phyloP scores from a whole-genome alignment of 2,797 vertebrate genomes.

The Sebastes itinus region DNA sequence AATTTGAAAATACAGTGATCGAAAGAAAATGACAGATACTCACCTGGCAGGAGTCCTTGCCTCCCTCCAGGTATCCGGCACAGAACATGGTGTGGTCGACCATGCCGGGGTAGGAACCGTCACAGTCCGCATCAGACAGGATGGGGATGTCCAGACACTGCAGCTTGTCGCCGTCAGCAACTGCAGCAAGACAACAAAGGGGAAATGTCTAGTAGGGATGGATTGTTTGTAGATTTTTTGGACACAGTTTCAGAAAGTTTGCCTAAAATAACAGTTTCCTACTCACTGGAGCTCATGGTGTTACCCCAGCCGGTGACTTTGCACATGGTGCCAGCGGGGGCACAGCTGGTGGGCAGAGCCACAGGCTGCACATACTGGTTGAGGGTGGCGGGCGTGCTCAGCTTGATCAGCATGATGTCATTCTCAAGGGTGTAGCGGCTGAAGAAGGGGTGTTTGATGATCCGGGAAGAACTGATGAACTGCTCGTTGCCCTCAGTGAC shows the following conservation, averaged over 20 bases:
- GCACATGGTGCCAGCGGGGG: conserved; percentile 80
- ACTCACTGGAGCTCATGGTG: conserved; percentile 81
- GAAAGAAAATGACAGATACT: not conserved
- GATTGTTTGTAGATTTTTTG: not conserved
- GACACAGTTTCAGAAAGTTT: not conserved
- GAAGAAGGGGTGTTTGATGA: conserved; percentile 80
- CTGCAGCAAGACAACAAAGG: conserved; percentile 21
- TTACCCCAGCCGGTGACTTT: conserved; percentile 86
- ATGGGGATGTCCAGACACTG: conserved; percentile 74
- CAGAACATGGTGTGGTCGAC: conserved; percentile 69
- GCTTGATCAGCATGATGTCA: conserved; percentile 90
- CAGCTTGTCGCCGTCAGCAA: conserved; percentile 53
- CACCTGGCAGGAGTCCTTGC: conserved; percentile 76
- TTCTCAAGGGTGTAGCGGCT: conserved; percentile 73
- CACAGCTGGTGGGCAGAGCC: conserved; percentile 80
- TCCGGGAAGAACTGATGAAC: conserved; percentile 69
- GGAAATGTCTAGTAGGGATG: not conserved
- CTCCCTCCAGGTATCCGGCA: conserved; percentile 71
- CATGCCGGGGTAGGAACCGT: conserved; percentile 67
- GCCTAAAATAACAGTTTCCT: not conserved
- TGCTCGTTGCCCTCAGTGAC: conserved; percentile 77
- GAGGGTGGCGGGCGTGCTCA: conserved; percentile 77
- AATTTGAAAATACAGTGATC: not conserved
- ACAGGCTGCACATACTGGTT: conserved; percentile 79
- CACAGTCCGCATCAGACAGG: conserved; percentile 58